These are phyloP conservation scores for Myopa testacea DNA, from an alignment of 2,888 invertebrate species.

Conservation along the genomic window DNA sequence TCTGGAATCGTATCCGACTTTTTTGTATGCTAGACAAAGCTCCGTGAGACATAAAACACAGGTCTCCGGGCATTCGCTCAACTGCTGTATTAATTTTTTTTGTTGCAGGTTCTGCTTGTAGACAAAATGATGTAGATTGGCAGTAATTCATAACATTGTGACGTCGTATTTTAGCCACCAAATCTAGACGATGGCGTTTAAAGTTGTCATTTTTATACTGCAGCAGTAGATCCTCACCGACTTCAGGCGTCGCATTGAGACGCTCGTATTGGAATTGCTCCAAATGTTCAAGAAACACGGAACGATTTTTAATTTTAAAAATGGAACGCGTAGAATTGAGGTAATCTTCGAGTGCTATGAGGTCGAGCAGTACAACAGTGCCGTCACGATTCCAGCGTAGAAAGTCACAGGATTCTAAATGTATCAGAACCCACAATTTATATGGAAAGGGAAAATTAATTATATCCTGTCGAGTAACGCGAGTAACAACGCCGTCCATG, in stretches of 20 bases:
- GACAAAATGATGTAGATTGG: no score
- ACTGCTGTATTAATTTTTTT: background rate
- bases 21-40: slow-evolving; percentile 50
- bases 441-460: slow-evolving; percentile 54
- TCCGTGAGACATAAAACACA: slow-evolving; percentile 53
- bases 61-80: slow-evolving; percentile 49
- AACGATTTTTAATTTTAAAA: slow-evolving; percentile 55
- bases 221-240: slow-evolving; percentile 51
- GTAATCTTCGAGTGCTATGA: slow-evolving; percentile 51
- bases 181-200: slow-evolving; percentile 53
- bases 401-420: slow-evolving; percentile 52
- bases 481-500: slow-evolving; percentile 13
- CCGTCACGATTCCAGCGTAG: slow-evolving; percentile 56
- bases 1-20: slow-evolving; percentile 51
- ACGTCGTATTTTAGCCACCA: slow-evolving; percentile 51
- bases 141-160: slow-evolving; percentile 13
- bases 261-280: slow-evolving; percentile 50
- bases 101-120: background rate
- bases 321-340: slow-evolving; percentile 51
- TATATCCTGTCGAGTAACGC: slow-evolving; percentile 51
- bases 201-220: slow-evolving; percentile 54
- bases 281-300: slow-evolving; percentile 51
- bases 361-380: slow-evolving; percentile 51
- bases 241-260: slow-evolving; percentile 48
- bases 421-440: slow-evolving; percentile 53